phyloP scores from a whole-genome alignment of 1,140 invertebrate genomes.

The Diorhabda elongata region DNA sequence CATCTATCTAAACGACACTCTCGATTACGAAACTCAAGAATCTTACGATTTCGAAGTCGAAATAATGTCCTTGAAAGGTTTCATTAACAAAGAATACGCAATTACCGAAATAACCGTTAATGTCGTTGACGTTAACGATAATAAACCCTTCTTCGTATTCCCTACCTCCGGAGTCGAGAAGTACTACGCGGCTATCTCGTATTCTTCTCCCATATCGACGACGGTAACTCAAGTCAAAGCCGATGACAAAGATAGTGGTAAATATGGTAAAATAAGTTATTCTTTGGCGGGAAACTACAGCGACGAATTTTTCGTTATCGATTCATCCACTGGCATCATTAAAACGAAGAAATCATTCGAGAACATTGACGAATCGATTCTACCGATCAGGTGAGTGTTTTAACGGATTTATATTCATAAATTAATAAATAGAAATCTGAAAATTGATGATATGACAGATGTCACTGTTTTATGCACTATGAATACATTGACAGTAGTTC shows the following conservation, averaged over 20 bases:
- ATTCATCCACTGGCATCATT: conserved; percentile 67
- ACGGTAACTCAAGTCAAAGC: conserved; percentile 74
- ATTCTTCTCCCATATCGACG: conserved; percentile 65
- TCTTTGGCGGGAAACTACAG: conserved; percentile 56
- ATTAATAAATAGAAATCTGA: too few species aligned
- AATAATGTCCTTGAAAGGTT: conserved; percentile 69
- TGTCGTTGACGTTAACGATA: conserved; percentile 84
- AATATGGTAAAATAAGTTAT: conserved; percentile 72
- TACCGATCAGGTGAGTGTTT: conserved; percentile 56
- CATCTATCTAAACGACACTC: conserved; percentile 60
- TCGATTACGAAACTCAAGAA: conserved; percentile 73
- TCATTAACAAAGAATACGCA: conserved; percentile 70
- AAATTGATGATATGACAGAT: too few species aligned
- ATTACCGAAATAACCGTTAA: conserved; percentile 73
- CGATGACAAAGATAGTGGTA: conserved; percentile 74
- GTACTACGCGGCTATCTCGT: conserved; percentile 69
- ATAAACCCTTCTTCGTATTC: conserved; percentile 75
- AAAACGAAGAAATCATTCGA: conserved; percentile 69
- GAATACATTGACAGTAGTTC: too few species aligned
- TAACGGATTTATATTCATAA: too few species aligned
- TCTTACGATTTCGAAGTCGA: conserved; percentile 72
- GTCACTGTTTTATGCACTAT: too few species aligned
- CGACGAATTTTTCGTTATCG: conserved; percentile 69
- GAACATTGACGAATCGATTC: conserved; percentile 54
- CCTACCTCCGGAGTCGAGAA: conserved; percentile 53